Conservation (phyloP, 92 coral and sea anemone species). For the Muricea muricata region DNA sequence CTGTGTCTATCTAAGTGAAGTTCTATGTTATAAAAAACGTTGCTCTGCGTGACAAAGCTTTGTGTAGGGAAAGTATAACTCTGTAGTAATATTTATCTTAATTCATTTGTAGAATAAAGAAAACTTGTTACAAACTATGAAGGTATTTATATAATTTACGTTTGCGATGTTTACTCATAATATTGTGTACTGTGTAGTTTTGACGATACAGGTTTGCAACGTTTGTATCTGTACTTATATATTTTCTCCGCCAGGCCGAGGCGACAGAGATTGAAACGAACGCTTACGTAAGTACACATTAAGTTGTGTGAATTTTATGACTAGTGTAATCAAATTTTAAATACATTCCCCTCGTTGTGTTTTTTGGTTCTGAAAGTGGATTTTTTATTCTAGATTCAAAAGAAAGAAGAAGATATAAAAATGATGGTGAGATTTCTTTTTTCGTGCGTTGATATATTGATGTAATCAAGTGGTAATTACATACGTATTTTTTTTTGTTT, state of each 20-base stretch:
- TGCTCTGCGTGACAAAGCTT: too few relatives aligned
- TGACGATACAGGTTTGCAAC: too few relatives aligned
- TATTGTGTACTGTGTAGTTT: too few relatives aligned
- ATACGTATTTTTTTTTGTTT: too few relatives aligned
- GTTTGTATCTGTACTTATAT: too few relatives aligned
- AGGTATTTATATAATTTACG: slow-evolving; percentile 72
- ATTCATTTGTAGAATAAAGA: slow-evolving; percentile 88
- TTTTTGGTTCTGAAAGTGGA: neutral
- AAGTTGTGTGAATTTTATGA: neutral
- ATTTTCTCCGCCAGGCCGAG: slow-evolving; percentile 65
- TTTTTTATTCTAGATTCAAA: slow-evolving; percentile 15
- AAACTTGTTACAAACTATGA: slow-evolving; percentile 84
- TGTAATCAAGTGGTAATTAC: too few relatives aligned
- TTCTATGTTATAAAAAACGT: too few relatives aligned
- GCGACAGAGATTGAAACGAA: slow-evolving; percentile 89
- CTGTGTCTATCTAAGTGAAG: too few relatives aligned
- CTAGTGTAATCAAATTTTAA: neutral
- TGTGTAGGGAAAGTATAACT: too few relatives aligned
- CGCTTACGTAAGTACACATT: slow-evolving; percentile 75
- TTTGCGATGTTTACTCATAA: neutral
- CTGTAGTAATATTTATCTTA: neutral
- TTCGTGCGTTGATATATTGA: neutral
- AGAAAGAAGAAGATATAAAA: slow-evolving; percentile 38
- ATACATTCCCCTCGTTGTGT: neutral
- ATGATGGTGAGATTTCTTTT: slow-evolving; percentile 32